These are phyloP conservation scores for Tuta absoluta DNA, from an alignment of 2,888 invertebrate species.

Conservation along the genomic window DNA sequence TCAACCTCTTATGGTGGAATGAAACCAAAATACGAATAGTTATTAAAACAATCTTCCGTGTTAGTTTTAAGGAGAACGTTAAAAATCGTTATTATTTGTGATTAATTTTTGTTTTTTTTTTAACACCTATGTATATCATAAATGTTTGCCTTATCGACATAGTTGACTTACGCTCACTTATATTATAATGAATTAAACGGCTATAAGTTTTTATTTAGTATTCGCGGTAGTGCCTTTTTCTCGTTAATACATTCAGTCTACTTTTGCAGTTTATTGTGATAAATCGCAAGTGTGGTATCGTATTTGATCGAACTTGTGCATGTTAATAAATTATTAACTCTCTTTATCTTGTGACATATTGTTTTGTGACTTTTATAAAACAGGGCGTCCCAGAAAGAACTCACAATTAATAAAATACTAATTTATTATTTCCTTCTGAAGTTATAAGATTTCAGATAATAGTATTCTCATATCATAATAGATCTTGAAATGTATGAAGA, in stretches of 20 bases:
- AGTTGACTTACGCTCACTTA: conserved; percentile 33
- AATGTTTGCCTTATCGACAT: conserved; percentile 32
- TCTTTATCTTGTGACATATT: too few species aligned
- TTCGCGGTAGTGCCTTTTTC: conserved; percentile 59
- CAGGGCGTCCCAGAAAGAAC: too few species aligned
- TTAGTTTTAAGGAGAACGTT: conserved; percentile 52
- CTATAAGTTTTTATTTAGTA: conserved; percentile 42
- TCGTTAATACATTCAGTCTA: conserved; percentile 50
- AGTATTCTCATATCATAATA: too few species aligned
- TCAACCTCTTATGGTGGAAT: conserved; percentile 42
- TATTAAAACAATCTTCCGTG: conserved; percentile 52
- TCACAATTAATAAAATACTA: too few species aligned
- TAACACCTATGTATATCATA: conserved; percentile 35
- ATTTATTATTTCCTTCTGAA: too few species aligned
- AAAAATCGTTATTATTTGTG: conserved; percentile 45
- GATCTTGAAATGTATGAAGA: too few species aligned
- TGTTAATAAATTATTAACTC: too few species aligned
- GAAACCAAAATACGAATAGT: conserved; percentile 60
- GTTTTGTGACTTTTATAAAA: too few species aligned
- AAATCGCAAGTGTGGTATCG: neutral
- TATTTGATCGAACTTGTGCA: neutral
- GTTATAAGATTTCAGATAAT: too few species aligned
- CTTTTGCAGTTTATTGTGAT: conserved; percentile 37
- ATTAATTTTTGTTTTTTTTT: conserved; percentile 40
- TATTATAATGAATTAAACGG: conserved; percentile 34